A percentile compares a stretch with the other conserved stretches of the same genome.
These are phyloP conservation scores for Cephus cinctus DNA, from an alignment of 1,140 invertebrate genomes.

Conservation along the genomic window DNA sequence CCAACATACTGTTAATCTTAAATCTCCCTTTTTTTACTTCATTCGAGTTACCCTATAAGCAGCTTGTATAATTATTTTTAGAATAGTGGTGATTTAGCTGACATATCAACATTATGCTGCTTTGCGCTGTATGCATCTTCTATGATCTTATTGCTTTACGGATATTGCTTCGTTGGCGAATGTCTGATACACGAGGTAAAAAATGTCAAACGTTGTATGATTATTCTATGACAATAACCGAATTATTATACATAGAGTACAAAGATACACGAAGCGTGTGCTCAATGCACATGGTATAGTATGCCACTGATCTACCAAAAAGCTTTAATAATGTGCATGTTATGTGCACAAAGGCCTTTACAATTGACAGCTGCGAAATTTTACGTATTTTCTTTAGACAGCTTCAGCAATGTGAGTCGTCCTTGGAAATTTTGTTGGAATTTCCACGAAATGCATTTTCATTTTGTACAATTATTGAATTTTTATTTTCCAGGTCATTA, in stretches of 20 bases:
- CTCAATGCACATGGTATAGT: not conserved
- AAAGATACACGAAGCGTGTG: not conserved
- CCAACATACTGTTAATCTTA: too few relatives aligned
- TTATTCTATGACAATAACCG: too few relatives aligned
- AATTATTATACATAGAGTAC: too few relatives aligned
- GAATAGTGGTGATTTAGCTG: not conserved
- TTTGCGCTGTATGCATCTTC: not conserved
- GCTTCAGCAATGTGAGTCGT: not conserved
- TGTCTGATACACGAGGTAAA: conserved; percentile 1
- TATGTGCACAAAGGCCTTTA: not conserved
- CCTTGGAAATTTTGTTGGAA: not conserved
- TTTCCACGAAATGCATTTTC: not conserved
- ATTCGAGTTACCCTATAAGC: too few relatives aligned
- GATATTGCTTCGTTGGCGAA: conserved; percentile 4
- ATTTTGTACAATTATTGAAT: not conserved
- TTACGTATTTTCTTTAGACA: not conserved
- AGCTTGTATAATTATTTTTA: not conserved
- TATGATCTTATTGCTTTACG: conserved; percentile 1
- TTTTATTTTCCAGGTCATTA: not conserved
- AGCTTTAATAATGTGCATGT: not conserved
- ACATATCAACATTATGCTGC: not conserved
- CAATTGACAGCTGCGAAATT: not conserved
- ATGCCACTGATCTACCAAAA: not conserved
- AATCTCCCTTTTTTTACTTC: too few relatives aligned
- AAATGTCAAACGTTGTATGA: too few relatives aligned